A percentile compares a stretch with the other conserved stretches of the same genome.
phyloP scores from a whole-genome alignment of 1,140 invertebrate species.

The Harlomillsia oculata region DNA sequence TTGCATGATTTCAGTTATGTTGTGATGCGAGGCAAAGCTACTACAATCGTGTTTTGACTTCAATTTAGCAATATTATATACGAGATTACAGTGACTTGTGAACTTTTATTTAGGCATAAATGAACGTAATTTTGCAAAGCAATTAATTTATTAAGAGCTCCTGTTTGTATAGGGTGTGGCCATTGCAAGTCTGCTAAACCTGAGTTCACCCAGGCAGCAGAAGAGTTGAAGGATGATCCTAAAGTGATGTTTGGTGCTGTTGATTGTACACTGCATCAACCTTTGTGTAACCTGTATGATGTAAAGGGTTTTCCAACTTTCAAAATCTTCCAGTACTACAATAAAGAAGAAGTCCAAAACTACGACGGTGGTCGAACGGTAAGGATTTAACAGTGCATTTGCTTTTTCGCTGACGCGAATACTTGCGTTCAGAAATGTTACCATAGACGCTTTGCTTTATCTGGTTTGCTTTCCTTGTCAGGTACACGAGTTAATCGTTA shows the following conservation, averaged over 20 bases:
- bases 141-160: slow-evolving; percentile 1
- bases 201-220: slow-evolving; percentile 66
- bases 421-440: too few species aligned
- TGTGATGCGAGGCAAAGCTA: too few species aligned
- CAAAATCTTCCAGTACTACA: slow-evolving; percentile 75
- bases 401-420: neutral
- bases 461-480: too few species aligned
- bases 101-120: too few species aligned
- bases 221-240: slow-evolving; percentile 57
- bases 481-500: too few species aligned
- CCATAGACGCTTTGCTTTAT: too few species aligned
- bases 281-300: slow-evolving; percentile 57
- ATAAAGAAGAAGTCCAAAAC: slow-evolving; percentile 51
- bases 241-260: slow-evolving; percentile 69
- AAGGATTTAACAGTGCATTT: slow-evolving; percentile 30
- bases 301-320: slow-evolving; percentile 78
- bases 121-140: too few species aligned
- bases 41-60: too few species aligned
- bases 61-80: too few species aligned
- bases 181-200: slow-evolving; percentile 83
- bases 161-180: slow-evolving; percentile 63
- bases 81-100: too few species aligned
- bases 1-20: too few species aligned
- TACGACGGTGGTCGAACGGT: slow-evolving; percentile 67
- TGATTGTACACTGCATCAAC: slow-evolving; percentile 61